Percentiles rank a stretch among this genome's conserved stretches.
phyloP scores from a whole-genome alignment of 2,113 vertebrate species.

The Microtus montanus region DNA sequence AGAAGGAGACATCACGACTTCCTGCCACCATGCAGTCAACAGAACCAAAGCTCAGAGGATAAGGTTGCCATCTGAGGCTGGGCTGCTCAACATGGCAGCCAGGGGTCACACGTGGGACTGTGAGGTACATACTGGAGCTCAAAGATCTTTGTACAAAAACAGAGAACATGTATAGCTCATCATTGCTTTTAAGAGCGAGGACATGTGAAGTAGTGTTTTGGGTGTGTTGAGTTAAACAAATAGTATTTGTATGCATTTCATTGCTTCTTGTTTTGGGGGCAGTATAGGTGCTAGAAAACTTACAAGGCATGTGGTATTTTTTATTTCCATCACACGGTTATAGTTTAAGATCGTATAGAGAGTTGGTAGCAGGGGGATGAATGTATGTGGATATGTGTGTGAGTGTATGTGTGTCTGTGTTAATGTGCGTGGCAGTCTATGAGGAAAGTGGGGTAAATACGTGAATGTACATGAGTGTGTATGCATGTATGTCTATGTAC shows the following conservation, averaged over 20 bases:
- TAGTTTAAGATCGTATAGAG: neutral
- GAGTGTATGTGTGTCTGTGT: neutral
- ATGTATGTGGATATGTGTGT: neutral
- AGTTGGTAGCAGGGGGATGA: neutral
- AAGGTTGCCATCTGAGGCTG: neutral
- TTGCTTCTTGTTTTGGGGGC: neutral
- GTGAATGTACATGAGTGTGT: neutral
- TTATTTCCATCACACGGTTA: neutral
- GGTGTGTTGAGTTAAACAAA: neutral
- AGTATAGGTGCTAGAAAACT: neutral
- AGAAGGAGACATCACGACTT: neutral
- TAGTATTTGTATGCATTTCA: neutral
- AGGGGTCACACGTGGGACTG: fast-evolving
- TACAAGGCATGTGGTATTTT: fast-evolving
- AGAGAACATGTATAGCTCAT: neutral
- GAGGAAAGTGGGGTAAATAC: neutral
- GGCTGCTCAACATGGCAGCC: fast-evolving
- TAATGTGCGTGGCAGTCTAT: neutral
- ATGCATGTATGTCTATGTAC: too few species aligned
- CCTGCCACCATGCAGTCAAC: fast-evolving
- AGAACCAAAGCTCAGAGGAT: neutral
- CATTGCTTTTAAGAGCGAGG: neutral
- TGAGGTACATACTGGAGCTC: neutral
- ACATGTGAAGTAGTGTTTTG: neutral
- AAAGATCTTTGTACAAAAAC: neutral